Evolutionary conservation across 2,888 invertebrate genomes (phyloP).

Genomic region (Ophion ellenae): DNA sequence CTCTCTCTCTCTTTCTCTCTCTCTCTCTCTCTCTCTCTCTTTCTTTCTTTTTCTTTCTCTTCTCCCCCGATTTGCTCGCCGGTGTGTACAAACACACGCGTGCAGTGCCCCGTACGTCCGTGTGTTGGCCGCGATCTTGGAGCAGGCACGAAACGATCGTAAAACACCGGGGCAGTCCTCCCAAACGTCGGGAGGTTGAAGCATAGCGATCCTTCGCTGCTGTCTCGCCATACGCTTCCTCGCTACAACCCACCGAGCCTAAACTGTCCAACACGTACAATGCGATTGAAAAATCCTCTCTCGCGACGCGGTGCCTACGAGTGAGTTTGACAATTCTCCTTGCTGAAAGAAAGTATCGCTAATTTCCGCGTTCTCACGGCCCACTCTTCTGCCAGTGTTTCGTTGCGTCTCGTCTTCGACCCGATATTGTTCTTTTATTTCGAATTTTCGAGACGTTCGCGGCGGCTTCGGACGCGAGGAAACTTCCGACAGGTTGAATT

Average conservation of each 20-base stretch:
- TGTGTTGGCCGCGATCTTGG: constrained; percentile 35
- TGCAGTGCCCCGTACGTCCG: background rate
- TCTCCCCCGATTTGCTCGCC: constrained; percentile 7
- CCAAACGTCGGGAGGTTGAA: constrained; percentile 36
- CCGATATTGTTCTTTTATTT: background rate
- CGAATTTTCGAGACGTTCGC: background rate
- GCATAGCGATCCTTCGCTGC: constrained; percentile 31
- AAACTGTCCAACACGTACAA: constrained; percentile 49
- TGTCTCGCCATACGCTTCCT: background rate
- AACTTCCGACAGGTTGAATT: background rate
- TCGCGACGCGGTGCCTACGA: constrained; percentile 77
- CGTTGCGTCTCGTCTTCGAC: background rate
- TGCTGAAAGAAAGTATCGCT: background rate
- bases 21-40: no score
- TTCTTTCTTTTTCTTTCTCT: constrained; percentile 13
- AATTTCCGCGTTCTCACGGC: background rate
- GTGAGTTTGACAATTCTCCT: constrained; percentile 71
- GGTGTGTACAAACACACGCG: background rate
- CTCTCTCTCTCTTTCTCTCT: no score
- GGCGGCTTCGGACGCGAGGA: background rate
- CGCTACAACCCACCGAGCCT: background rate
- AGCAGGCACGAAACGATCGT: constrained; percentile 37
- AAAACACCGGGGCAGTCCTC: constrained; percentile 31
- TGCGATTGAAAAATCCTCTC: constrained; percentile 77
- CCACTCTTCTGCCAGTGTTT: background rate